A percentile compares a stretch with the other conserved stretches of the same genome.
Conservation (phyloP, 2,797 vertebrate species). For the Tokudaia tokunoshimensis region DNA sequence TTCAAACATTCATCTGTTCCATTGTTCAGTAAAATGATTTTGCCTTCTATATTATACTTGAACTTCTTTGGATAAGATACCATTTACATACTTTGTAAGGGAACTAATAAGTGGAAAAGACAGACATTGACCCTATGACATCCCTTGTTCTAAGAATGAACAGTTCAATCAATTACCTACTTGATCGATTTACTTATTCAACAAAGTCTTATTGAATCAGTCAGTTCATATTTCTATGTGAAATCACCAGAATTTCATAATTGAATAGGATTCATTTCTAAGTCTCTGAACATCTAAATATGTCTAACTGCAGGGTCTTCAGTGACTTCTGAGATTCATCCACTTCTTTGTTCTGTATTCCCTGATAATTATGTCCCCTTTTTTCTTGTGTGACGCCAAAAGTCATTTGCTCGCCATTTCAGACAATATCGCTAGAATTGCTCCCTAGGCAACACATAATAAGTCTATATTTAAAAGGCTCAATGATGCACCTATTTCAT, state of each 20-base stretch:
- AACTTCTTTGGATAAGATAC: not conserved
- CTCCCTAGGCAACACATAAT: not conserved
- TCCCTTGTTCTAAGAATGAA: constrained; percentile 10
- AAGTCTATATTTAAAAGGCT: constrained; percentile 32
- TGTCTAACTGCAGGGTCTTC: not conserved
- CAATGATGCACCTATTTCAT: not conserved
- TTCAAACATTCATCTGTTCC: not conserved
- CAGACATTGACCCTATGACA: not conserved
- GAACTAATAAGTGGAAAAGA: not conserved
- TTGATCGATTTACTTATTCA: not conserved
- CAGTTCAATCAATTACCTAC: not conserved
- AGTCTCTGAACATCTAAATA: constrained; percentile 38
- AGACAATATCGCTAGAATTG: not conserved
- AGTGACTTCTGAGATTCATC: not conserved
- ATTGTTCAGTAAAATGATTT: not conserved
- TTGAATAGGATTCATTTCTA: constrained; percentile 19
- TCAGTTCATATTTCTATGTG: not conserved
- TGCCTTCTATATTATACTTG: not conserved
- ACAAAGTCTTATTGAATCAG: not conserved
- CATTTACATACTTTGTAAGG: not conserved
- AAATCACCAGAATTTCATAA: constrained; percentile 9
- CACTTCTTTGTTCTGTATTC: constrained; percentile 38
- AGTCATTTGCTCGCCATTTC: not conserved
- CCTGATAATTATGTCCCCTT: not conserved
- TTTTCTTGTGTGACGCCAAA: constrained; percentile 31